These are phyloP conservation scores for Atta colombica DNA, from an alignment of 1,140 invertebrate species.

Conservation along the genomic window DNA sequence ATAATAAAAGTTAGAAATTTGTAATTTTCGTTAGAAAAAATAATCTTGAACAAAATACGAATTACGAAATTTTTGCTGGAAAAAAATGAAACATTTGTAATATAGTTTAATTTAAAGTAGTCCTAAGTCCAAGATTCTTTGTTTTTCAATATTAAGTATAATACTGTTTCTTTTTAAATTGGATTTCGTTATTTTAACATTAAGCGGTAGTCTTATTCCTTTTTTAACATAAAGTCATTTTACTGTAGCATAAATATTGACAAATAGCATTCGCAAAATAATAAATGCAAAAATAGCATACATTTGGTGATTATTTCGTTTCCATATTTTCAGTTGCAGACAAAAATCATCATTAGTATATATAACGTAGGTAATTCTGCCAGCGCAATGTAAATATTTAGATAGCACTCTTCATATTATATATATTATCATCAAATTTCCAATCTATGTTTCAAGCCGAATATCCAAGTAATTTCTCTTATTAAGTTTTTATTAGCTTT, in stretches of 20 bases:
- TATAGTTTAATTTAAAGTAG: slow-evolving; percentile 8
- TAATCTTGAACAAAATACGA: slow-evolving; percentile 12
- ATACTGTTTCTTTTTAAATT: too few relatives aligned
- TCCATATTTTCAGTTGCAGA: slow-evolving; percentile 12
- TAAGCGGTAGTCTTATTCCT: slow-evolving; percentile 8
- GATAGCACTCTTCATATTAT: not conserved
- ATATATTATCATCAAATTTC: slow-evolving; percentile 36
- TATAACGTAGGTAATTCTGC: not conserved
- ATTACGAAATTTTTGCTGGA: slow-evolving; percentile 29
- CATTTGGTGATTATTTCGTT: not conserved
- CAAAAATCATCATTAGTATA: not conserved
- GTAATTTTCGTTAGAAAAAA: not conserved
- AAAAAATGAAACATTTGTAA: not conserved
- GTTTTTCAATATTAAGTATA: not conserved
- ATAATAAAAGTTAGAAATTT: not conserved
- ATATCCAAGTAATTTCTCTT: slow-evolving; percentile 7
- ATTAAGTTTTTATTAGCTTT: slow-evolving; percentile 41
- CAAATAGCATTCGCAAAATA: slow-evolving; percentile 16
- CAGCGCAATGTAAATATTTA: slow-evolving; percentile 31
- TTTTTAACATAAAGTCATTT: slow-evolving; percentile 26
- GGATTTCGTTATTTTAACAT: slow-evolving; percentile 28
- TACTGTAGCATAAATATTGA: slow-evolving; percentile 21
- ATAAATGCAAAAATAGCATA: slow-evolving; percentile 37
- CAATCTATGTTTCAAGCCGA: not conserved
- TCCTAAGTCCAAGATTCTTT: slow-evolving; percentile 4